Base-by-base conservation (phyloP, 2,113 vertebrate species). In the Centropus unirufus region DNA sequence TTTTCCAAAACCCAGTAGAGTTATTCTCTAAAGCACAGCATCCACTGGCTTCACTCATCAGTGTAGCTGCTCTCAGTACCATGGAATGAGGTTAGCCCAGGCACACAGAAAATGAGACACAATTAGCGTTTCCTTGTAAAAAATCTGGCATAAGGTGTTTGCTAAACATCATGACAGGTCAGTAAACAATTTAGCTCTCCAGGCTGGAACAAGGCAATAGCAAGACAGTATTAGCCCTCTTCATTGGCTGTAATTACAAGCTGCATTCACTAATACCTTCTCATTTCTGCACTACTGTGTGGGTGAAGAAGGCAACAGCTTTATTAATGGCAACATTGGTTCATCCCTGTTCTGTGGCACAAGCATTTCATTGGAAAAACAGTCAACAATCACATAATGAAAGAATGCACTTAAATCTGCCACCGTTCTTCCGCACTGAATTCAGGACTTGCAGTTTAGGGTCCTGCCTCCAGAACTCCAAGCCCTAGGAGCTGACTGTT, bases 21-120 rank as follows among this genome's bases (percentile, higher is more conserved):
- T 23, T 90, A 36, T 55, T 66, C 36, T 58, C 27, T 58, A 42
- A 81, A 95, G 52, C 2, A 0, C 17, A 84, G 9, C 34, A 74
- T 66, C 42, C 9, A 18, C 9, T 59, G 32, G 2, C 29, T 87
- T 95, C 3, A 0, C 10, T 74, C 0, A 0, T 32, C 62, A 55
- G 9, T 52, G 30, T 27, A 68, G 39, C 30, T 89, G 29, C 24
- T 70, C 8, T 8, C 24, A 21, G 26, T 39, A 23, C 7, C 1
- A 0, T 3, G 9, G 29, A n/a, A 46, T 12, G 12, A 64, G 6
- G 23, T 64, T 29, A 87, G 24, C 4, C 19, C 46, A 77, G 44
- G 49, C 40, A 75, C 23, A 52, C 15, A 64, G 32, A 87, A 91
- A 76, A 85, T 19, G 4, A 73, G 46, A n/a, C 11, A 42, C 23